Conservation (phyloP, 2,113 vertebrate genomes). For the Capra hircus region DNA sequence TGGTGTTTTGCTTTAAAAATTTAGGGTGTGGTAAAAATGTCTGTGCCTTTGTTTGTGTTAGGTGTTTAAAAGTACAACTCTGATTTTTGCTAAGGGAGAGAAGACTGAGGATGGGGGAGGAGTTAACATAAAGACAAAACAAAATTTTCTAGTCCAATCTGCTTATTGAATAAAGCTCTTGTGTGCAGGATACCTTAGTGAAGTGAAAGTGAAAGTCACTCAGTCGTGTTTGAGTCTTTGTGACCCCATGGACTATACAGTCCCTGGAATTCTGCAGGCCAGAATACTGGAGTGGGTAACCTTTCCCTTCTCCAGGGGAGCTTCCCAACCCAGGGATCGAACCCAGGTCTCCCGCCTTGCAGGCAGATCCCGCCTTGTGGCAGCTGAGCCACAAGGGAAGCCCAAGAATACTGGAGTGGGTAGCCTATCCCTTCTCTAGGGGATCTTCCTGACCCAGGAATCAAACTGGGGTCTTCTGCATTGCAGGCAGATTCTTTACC, state of each 20-base stretch:
- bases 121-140: not conserved
- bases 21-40: not conserved
- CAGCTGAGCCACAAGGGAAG: not conserved
- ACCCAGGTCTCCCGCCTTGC: not conserved
- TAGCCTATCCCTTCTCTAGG: not conserved
- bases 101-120: not conserved
- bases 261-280: not conserved
- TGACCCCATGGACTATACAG: not conserved
- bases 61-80: not conserved
- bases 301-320: not conserved
- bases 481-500: not conserved
- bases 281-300: not conserved
- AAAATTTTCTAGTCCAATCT: not conserved
- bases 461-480: not conserved
- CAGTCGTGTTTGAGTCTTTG: not conserved
- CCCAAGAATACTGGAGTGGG: not conserved
- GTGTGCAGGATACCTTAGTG: not conserved
- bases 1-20: slow-evolving; percentile 10
- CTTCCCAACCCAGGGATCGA: not conserved
- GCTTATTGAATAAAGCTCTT: not conserved
- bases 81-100: not conserved
- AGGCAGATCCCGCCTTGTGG: not conserved
- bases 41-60: not conserved
- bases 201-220: not conserved
- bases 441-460: not conserved